Evolutionary conservation across 2,113 vertebrate species (phyloP).

Genomic region (Panthera uncia): DNA sequence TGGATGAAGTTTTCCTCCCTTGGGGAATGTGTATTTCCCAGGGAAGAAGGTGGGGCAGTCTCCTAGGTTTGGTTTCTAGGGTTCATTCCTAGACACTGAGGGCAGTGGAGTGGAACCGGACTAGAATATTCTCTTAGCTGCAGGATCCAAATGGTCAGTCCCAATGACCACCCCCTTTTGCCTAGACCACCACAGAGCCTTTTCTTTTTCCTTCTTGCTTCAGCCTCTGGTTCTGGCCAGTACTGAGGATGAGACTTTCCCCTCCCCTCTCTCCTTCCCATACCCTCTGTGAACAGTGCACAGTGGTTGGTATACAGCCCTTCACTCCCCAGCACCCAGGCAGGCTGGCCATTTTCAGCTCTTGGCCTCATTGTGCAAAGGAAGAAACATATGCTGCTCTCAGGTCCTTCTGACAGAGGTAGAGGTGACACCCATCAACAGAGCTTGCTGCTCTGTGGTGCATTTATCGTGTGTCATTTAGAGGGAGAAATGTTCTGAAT

Average conservation of each 20-base stretch:
- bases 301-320: fast-evolving
- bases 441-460: not conserved
- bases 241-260: not conserved
- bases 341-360: not conserved
- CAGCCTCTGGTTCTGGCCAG: not conserved
- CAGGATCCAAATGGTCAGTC: not conserved
- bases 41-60: not conserved
- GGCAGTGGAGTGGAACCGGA: not conserved
- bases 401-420: not conserved
- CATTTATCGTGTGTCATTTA: not conserved
- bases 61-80: not conserved
- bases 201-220: not conserved
- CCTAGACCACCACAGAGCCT: not conserved
- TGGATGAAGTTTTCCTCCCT: not conserved
- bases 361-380: not conserved
- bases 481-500: not conserved
- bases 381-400: not conserved
- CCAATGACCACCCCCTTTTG: not conserved
- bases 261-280: fast-evolving
- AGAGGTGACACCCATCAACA: not conserved
- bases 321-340: not conserved
- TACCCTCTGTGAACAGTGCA: not conserved
- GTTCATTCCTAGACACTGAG: not conserved
- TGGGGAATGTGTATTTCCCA: not conserved
- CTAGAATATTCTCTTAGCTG: not conserved